Evolutionary conservation across 2,797 vertebrate genomes (phyloP), one percentile per base, ranked within the genome.

Genomic region (Lutra lutra): DNA sequence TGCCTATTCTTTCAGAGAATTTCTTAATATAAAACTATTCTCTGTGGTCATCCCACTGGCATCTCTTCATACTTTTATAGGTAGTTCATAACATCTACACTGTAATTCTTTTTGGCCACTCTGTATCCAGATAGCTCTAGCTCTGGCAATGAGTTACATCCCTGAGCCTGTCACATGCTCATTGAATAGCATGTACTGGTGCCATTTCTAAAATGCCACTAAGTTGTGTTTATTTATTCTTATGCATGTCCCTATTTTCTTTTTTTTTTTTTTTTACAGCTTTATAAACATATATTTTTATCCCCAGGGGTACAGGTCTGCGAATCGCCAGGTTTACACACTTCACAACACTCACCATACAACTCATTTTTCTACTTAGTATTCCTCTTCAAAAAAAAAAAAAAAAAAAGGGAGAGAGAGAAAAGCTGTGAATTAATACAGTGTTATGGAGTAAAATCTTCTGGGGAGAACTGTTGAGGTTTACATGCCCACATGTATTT

Each of bases 151-250:
- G 23, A 17, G 29, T 80, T 54, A 94, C 32, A 38, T 25, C 83
- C 21, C 43, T 89, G 38, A 87, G 35, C 38, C 11, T 56, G 10
- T 58, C 48, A 75, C 2, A 68, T 18, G 17, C 75, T 1, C 18
- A 27, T 23, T 40, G 15, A 93, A 89, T 60, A 40, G 14, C 15
- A 38, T 29, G 14, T 66, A 20, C 32, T 60, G 14, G 60, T 89
- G 32, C 5, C 48, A 60, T 3, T 17, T 40, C 15, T 86, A 64
- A 91, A 90, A 70, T 43, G 14, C 15, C 29, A 82, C 38, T 94
- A 78, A 86, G n/a, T 66, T 95, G 15, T 93, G 12, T 84, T 89
- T 70, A 40, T 66, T 91, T 91, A 89, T 48, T 95, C 25, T 92
- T 87, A 80, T 25, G 25, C 46, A 58, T 93, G 68, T n/a, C 5